Evolutionary conservation across 2,113 vertebrate genomes (phyloP), one percentile per base, ranked within the genome.

Genomic region (Uropsilus gracilis): DNA sequence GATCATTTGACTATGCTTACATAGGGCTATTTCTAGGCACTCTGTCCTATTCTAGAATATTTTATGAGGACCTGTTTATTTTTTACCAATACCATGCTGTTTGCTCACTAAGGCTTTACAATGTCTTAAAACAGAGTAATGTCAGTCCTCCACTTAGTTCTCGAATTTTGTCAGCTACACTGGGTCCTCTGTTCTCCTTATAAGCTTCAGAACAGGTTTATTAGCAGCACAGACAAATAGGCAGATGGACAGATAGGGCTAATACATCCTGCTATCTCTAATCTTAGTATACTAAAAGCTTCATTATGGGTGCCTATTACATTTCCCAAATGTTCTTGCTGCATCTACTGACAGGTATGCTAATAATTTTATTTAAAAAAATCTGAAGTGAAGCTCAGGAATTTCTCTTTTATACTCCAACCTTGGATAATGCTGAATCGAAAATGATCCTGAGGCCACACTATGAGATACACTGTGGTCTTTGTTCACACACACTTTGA

Each of bases 311-410:
- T 81, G 16, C 2, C 14, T 39, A 6, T 30, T 82, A 28, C 11
- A 17, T 61, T 75, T 92, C 2, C 55, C 53, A 82, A 66, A n/a
- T 61, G 30, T 22, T 71, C 20, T 30, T 50, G 75, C 32, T 88
- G 48, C 26, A 78, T n/a, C 37, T 84, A 39, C 12, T 76, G 11
- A 86, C 61, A 57, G 0, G 0, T 28, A 64, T 32, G 5, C 3
- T 22, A 18, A 37, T 94, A 5, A 76, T 71, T 89, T 94, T 91
- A 89, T 26, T 83, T 82, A 53, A 11, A 39, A 80, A 90, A 63
- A 44, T 44, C 17, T 82, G 22, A 0, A 64, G 6, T 32, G 2
- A 94, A 69, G n/a, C 44, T 64, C 18, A 63, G 59, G 26, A 75
- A 86, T 64, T 80, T 50, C 57, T 16, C 44, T 73, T 90, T 85